Percentiles rank a stretch among this genome's conserved stretches.
These are phyloP conservation scores for Esox lucius DNA, from an alignment of 2,797 vertebrate species.

Conservation along the genomic window DNA sequence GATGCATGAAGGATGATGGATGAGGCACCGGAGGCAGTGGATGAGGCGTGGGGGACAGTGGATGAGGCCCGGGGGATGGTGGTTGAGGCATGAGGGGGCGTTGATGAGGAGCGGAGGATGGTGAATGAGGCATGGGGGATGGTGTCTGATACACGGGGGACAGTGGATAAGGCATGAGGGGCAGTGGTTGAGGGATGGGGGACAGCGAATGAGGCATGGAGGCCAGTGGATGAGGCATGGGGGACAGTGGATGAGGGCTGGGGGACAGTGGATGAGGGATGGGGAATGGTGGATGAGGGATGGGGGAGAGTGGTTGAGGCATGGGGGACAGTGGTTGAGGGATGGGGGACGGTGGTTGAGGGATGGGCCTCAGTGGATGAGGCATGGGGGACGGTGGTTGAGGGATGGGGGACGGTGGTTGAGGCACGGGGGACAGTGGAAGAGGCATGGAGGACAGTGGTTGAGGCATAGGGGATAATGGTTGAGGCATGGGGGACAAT, in stretches of 20 bases:
- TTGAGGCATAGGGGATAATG: too few relatives aligned
- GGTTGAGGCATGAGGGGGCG: too few relatives aligned
- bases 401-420: conserved; percentile 3
- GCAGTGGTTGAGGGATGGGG: too few relatives aligned
- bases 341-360: conserved; percentile 29
- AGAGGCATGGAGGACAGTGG: conserved; percentile 25
- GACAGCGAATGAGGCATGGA: too few relatives aligned
- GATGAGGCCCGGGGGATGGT: too few relatives aligned
- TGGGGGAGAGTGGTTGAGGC: conserved; percentile 13
- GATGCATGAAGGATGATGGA: too few relatives aligned
- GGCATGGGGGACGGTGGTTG: conserved; percentile 22
- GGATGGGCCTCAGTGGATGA: conserved; percentile 20
- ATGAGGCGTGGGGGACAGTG: too few relatives aligned
- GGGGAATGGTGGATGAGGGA: conserved; percentile 34
- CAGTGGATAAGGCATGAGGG: too few relatives aligned
- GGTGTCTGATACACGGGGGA: too few relatives aligned
- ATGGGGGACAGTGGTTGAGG: conserved; percentile 20
- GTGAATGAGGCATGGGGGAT: too few relatives aligned
- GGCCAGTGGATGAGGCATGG: background rate
- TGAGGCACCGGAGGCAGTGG: too few relatives aligned
- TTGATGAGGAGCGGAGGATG: too few relatives aligned
- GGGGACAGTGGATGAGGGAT: background rate
- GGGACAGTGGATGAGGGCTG: background rate
- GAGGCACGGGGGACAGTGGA: conserved; percentile 32
- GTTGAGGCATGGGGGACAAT: background rate